phyloP scores from a whole-genome alignment of 2,888 invertebrate genomes.

The Esperia sulphurella region DNA sequence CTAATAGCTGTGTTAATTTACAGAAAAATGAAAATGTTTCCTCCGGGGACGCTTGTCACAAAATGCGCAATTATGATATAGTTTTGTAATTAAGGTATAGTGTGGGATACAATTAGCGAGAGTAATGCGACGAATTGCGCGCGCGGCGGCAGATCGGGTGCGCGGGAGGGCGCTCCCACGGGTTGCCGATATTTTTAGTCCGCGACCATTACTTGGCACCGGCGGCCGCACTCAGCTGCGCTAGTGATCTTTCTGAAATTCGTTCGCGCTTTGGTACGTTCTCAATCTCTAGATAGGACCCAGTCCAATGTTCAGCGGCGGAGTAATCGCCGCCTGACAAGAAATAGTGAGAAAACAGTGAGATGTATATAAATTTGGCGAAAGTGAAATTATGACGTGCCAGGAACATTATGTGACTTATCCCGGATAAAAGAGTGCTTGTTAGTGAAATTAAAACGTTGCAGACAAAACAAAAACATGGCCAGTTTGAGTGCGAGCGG shows the following conservation, averaged over 20 bases:
- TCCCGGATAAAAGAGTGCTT: slow-evolving; percentile 53
- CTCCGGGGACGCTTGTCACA: background rate
- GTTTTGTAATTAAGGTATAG: slow-evolving; percentile 2
- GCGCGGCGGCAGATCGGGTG: slow-evolving; percentile 66
- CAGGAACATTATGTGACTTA: slow-evolving; percentile 53
- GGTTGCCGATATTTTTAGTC: slow-evolving; percentile 83
- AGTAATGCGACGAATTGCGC: slow-evolving; percentile 70
- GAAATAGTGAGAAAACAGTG: slow-evolving; percentile 7
- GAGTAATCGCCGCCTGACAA: slow-evolving; percentile 38
- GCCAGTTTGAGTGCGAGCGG: slow-evolving; percentile 58
- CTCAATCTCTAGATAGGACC: slow-evolving; percentile 64
- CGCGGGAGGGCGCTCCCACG: slow-evolving; percentile 80
- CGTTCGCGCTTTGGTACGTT: slow-evolving; percentile 67
- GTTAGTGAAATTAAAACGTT: slow-evolving; percentile 21
- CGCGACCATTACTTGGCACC: slow-evolving; percentile 83
- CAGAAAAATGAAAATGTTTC: background rate
- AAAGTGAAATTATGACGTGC: slow-evolving; percentile 56
- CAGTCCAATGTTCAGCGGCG: slow-evolving; percentile 55
- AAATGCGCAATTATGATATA: slow-evolving; percentile 1
- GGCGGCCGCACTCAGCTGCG: slow-evolving; percentile 75
- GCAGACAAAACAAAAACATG: slow-evolving; percentile 36
- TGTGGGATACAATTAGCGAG: slow-evolving; percentile 31
- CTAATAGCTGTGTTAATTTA: background rate
- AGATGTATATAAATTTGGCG: slow-evolving; percentile 3
- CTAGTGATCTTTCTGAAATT: slow-evolving; percentile 76